Conservation (phyloP, 2,113 vertebrate genomes). For the Heloderma charlesbogerti region DNA sequence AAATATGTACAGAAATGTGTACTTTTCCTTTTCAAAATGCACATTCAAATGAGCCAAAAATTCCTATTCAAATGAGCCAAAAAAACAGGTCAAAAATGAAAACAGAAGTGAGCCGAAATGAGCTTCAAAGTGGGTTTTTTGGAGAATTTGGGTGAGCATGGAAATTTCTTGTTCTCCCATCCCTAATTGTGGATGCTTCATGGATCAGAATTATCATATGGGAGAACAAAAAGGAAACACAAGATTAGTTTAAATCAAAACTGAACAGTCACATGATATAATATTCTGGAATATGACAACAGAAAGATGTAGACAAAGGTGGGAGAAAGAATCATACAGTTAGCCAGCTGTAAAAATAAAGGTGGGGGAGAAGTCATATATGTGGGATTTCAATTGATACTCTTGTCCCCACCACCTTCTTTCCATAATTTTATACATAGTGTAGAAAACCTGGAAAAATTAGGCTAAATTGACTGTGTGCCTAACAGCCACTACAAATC, state of each 20-base stretch:
- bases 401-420: neutral
- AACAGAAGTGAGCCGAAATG: too few relatives aligned
- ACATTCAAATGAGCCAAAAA: too few relatives aligned
- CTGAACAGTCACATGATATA: neutral
- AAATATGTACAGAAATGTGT: too few relatives aligned
- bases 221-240: neutral
- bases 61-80: too few relatives aligned
- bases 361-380: too few relatives aligned
- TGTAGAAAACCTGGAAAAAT: neutral
- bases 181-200: neutral
- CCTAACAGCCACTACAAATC: neutral
- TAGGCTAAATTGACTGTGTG: neutral
- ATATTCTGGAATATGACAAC: neutral
- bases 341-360: neutral
- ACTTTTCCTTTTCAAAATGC: too few relatives aligned
- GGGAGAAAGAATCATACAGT: neutral
- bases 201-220: neutral
- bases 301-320: neutral
- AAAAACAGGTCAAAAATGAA: too few relatives aligned
- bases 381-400: neutral
- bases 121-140: too few relatives aligned
- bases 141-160: too few relatives aligned
- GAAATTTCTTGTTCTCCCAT: too few relatives aligned
- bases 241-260: neutral
- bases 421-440: neutral